Conservation (phyloP, 2,797 vertebrate species). For the Crocodylus rhombifer region DNA sequence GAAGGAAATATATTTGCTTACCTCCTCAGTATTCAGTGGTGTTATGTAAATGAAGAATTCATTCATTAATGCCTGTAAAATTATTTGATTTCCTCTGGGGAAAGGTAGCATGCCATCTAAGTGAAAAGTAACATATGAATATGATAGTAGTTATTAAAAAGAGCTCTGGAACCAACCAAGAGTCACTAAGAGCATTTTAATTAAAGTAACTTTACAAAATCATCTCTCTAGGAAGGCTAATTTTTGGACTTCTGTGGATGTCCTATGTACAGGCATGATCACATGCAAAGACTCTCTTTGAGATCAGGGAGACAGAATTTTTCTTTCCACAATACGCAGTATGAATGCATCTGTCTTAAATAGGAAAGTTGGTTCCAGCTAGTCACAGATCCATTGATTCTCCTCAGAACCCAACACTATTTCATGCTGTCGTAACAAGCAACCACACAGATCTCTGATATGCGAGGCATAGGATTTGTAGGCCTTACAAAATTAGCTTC, state of each 20-base stretch:
- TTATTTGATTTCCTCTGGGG: neutral
- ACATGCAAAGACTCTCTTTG: neutral
- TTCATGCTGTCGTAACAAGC: neutral
- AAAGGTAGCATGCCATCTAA: neutral
- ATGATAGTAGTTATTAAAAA: neutral
- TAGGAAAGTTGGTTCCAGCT: neutral
- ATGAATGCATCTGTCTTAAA: neutral
- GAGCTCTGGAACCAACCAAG: neutral
- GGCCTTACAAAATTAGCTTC: neutral
- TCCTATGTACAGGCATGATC: neutral
- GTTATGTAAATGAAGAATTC: neutral
- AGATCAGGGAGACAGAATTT: neutral
- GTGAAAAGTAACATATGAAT: neutral
- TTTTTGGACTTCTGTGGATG: neutral
- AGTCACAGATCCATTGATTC: neutral
- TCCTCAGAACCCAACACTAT: neutral
- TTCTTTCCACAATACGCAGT: accelerated
- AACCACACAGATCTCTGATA: neutral
- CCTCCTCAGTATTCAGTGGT: neutral
- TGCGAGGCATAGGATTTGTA: neutral
- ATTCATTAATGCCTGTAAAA: neutral
- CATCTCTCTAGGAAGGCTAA: neutral
- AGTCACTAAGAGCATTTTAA: neutral
- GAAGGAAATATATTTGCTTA: neutral
- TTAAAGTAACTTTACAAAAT: neutral